Conservation (phyloP, 2,797 vertebrate genomes). For the Columba guinea region DNA sequence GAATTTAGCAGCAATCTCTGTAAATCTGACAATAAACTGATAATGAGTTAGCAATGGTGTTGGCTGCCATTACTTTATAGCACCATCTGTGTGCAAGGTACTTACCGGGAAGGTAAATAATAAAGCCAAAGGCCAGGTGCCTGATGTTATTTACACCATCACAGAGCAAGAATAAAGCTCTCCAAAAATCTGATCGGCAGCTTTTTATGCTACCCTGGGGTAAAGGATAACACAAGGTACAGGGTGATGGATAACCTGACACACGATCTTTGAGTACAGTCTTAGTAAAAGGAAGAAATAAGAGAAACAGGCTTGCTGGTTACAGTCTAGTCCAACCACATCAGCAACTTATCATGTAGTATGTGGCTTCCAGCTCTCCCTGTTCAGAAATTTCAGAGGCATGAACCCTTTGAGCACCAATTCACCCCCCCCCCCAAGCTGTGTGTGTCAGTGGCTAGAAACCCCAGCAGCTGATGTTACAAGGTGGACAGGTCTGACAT, state of each 20-base stretch:
- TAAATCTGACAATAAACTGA: constrained; percentile 39
- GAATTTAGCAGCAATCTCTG: not conserved
- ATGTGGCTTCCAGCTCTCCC: not conserved
- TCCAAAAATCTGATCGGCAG: not conserved
- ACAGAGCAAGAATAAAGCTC: constrained; percentile 8
- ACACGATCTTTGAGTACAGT: not conserved
- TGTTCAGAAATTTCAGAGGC: not conserved
- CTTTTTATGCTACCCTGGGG: not conserved
- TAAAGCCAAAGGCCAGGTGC: constrained; percentile 29
- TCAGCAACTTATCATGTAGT: not conserved
- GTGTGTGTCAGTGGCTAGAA: not conserved
- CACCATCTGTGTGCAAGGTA: constrained; percentile 23
- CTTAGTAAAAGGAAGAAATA: not conserved
- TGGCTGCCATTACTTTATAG: constrained; percentile 27
- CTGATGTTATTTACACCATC: not conserved
- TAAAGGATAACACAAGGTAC: not conserved
- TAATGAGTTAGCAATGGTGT: not conserved
- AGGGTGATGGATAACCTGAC: not conserved
- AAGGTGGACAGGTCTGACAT: not conserved
- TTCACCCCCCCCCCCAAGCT: not conserved
- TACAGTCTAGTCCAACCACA: not conserved
- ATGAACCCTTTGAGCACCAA: not conserved
- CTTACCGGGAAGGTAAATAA: not conserved
- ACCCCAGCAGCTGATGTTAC: not conserved
- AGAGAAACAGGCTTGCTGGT: not conserved